phyloP scores from a whole-genome alignment of 2,113 vertebrate species.

The Axis porcinus region DNA sequence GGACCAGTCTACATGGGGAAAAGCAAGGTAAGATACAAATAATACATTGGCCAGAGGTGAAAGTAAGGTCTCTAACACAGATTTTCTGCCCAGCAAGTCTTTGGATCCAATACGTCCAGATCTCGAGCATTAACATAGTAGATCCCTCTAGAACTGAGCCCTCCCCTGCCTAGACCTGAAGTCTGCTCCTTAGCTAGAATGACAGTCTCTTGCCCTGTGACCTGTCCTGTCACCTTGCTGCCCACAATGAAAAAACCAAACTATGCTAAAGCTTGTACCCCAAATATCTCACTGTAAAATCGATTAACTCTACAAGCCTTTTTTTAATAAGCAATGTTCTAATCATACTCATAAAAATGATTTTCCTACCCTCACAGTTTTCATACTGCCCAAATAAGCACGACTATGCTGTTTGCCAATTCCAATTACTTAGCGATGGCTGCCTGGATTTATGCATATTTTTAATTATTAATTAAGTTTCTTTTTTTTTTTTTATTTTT shows the following conservation, averaged over 20 bases:
- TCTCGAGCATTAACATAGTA: neutral
- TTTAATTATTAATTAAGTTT: conserved; percentile 54
- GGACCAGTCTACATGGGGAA: neutral
- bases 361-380: conserved; percentile 16
- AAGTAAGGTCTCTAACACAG: neutral
- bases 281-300: neutral
- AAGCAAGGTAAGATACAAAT: neutral
- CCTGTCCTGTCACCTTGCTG: neutral
- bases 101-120: neutral
- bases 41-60: neutral
- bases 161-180: neutral
- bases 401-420: neutral
- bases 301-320: neutral
- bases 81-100: neutral
- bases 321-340: neutral
- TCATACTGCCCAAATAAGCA: neutral
- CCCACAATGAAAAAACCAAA: neutral
- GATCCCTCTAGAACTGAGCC: neutral
- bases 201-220: neutral
- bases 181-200: neutral
- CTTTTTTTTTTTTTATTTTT: conserved; percentile 36
- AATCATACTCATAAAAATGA: conserved; percentile 15
- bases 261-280: neutral
- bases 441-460: neutral
- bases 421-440: conserved; percentile 13